Percentiles rank a stretch among this genome's conserved stretches.
Conservation (phyloP, 2,797 vertebrate genomes). For the Arrhamphus sclerolepis region DNA sequence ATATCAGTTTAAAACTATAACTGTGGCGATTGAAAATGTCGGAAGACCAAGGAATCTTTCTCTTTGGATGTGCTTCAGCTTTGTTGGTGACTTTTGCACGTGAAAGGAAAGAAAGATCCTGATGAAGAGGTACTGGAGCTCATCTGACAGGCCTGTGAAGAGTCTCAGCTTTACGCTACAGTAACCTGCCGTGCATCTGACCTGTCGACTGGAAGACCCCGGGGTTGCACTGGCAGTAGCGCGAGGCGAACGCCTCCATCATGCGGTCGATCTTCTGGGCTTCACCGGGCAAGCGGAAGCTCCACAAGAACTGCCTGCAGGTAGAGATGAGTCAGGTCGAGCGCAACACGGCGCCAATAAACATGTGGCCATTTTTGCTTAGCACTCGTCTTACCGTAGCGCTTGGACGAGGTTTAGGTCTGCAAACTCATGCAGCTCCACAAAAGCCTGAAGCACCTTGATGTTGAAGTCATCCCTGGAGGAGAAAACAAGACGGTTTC, state of each 20-base stretch:
- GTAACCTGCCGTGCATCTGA: conserved; percentile 54
- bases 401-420: conserved; percentile 97
- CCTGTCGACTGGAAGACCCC: conserved; percentile 99
- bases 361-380: not conserved
- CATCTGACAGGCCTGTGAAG: conserved; percentile 4
- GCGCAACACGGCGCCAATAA: not conserved
- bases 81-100: not conserved
- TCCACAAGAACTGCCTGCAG: conserved; percentile 95
- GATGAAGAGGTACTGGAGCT: not conserved
- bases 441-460: conserved; percentile 96
- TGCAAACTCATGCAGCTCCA: conserved; percentile 97
- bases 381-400: conserved; percentile 83
- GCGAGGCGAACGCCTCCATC: conserved; percentile 97
- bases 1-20: too few relatives aligned
- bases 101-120: not conserved
- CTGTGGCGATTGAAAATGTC: too few relatives aligned
- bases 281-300: conserved; percentile 95
- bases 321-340: conserved; percentile 11
- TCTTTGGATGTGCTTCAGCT: too few relatives aligned
- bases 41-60: too few relatives aligned
- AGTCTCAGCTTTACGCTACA: not conserved
- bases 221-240: conserved; percentile 96
- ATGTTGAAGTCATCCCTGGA: conserved; percentile 96
- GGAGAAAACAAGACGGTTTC: conserved; percentile 32
- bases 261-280: conserved; percentile 99